phyloP scores from a whole-genome alignment of 2,113 vertebrate genomes.

The Prinia subflava region DNA sequence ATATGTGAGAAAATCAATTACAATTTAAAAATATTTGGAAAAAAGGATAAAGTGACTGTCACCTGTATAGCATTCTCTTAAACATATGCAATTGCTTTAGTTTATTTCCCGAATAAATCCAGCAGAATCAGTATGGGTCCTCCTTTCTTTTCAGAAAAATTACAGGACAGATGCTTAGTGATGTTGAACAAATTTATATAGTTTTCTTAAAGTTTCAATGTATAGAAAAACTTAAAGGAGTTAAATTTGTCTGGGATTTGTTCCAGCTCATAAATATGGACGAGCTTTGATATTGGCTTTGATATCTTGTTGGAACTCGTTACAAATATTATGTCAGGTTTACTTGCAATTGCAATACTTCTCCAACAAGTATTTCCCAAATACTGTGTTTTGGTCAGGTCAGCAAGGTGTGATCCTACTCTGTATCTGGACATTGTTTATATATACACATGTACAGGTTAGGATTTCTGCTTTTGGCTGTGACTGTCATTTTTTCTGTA shows the following conservation, averaged over 20 bases:
- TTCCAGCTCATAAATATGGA: background rate
- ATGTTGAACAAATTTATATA: background rate
- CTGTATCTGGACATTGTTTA: background rate
- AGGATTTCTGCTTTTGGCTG: background rate
- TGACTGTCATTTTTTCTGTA: background rate
- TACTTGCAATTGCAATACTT: background rate
- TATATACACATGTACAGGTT: accelerated
- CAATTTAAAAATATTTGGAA: background rate
- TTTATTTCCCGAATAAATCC: background rate
- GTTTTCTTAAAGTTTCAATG: background rate
- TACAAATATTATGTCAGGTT: background rate
- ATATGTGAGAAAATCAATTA: background rate
- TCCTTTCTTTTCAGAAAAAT: background rate
- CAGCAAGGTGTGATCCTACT: background rate
- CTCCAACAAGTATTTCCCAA: background rate
- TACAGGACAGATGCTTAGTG: background rate
- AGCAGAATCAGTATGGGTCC: background rate
- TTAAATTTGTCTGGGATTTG: background rate
- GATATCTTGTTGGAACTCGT: background rate
- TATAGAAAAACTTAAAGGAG: background rate
- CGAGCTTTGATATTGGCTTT: background rate
- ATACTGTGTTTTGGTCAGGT: background rate
- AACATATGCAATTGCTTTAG: background rate
- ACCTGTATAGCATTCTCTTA: accelerated
- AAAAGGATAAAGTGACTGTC: background rate